phyloP scores from a whole-genome alignment of 1,140 invertebrate species.

The Drosophila leontia region DNA sequence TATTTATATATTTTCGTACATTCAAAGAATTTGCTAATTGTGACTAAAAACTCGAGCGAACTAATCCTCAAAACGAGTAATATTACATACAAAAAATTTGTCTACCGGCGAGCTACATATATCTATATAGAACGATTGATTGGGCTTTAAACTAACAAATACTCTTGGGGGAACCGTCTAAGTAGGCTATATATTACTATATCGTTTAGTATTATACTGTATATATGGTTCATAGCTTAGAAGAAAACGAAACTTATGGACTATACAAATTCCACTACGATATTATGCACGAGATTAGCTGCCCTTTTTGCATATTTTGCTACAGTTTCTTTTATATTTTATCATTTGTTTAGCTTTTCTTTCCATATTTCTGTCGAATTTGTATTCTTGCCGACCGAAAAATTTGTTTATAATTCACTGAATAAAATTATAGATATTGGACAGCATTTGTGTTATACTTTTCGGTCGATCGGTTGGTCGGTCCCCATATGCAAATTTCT shows the following conservation, averaged over 20 bases:
- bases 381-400: constrained; percentile 50
- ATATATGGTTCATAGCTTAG: constrained; percentile 58
- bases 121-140: constrained; percentile 21
- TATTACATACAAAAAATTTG: constrained; percentile 37
- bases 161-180: constrained; percentile 41
- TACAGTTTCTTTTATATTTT: constrained; percentile 58
- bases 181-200: constrained; percentile 5
- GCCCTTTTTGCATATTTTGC: constrained; percentile 67
- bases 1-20: constrained; percentile 35
- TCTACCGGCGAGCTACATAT: constrained; percentile 19
- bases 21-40: constrained; percentile 77
- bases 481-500: constrained; percentile 30
- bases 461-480: constrained; percentile 9
- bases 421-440: constrained; percentile 40
- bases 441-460: constrained; percentile 46
- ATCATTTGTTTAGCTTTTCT: constrained; percentile 36
- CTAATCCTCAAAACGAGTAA: constrained; percentile 27
- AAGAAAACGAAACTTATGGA: constrained; percentile 65
- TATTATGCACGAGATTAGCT: constrained; percentile 67
- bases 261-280: constrained; percentile 76
- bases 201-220: constrained; percentile 33
- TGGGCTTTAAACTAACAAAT: constrained; percentile 58
- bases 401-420: constrained; percentile 54
- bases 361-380: constrained; percentile 17
- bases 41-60: constrained; percentile 67